A percentile compares a stretch with the other conserved stretches of the same genome.
These are phyloP conservation scores for Nineta flava DNA, from an alignment of 2,888 invertebrate species.

Conservation along the genomic window DNA sequence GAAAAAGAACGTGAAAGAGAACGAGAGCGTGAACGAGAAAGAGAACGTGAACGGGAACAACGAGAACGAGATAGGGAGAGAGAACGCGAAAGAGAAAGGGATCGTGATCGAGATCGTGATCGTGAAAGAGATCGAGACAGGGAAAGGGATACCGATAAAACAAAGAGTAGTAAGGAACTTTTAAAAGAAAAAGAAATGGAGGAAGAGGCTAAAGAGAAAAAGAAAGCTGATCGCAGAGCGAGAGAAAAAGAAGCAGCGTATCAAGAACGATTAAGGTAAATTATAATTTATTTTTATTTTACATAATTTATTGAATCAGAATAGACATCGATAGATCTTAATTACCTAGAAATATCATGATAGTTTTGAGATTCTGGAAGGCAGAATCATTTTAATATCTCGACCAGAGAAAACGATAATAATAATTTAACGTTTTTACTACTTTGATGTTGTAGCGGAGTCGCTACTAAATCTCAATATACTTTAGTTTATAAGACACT, in stretches of 20 bases:
- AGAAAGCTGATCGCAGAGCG: conserved; percentile 78
- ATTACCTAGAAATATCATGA: neutral
- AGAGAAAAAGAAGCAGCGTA: conserved; percentile 94
- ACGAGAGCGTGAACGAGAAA: conserved; percentile 26
- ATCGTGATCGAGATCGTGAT: too few species aligned
- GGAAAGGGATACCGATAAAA: conserved; percentile 24
- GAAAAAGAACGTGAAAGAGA: conserved; percentile 27
- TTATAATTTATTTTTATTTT: conserved; percentile 2
- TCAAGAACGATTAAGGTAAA: conserved; percentile 53
- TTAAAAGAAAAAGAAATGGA: conserved; percentile 70
- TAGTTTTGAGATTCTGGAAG: too few species aligned
- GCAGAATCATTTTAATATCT: too few species aligned
- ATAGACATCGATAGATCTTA: too few species aligned
- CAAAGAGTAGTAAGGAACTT: conserved; percentile 40
- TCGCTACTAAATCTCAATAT: too few species aligned
- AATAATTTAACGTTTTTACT: too few species aligned
- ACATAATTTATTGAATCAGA: neutral
- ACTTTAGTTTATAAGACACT: too few species aligned
- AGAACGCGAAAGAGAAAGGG: conserved; percentile 18
- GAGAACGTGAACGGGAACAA: conserved; percentile 31
- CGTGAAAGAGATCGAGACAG: conserved; percentile 31
- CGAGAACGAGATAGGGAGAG: conserved; percentile 41
- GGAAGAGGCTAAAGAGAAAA: conserved; percentile 81
- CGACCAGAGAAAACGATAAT: too few species aligned
- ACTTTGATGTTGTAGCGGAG: too few species aligned